These are phyloP conservation scores for Amyelois transitella DNA, from an alignment of 1,140 invertebrate species.

Conservation along the genomic window DNA sequence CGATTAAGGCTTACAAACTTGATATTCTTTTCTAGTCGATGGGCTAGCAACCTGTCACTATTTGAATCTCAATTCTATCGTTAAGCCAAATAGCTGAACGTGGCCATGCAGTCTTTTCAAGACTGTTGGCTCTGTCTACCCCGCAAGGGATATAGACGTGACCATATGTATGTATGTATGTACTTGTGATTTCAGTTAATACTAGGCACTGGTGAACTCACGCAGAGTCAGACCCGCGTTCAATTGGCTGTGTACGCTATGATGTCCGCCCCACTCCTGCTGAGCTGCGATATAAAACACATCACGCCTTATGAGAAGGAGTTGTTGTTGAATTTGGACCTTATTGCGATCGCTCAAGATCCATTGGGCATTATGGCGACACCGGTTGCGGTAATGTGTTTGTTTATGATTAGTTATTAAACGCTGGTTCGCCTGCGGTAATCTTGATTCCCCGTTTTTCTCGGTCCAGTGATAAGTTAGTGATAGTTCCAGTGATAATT, in stretches of 20 bases:
- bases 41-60: too few relatives aligned
- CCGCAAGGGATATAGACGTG: too few relatives aligned
- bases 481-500: too few relatives aligned
- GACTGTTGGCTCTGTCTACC: too few relatives aligned
- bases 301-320: constrained; percentile 82
- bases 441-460: too few relatives aligned
- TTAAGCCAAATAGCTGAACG: too few relatives aligned
- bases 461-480: too few relatives aligned
- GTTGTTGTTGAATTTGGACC: constrained; percentile 84
- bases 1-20: too few relatives aligned
- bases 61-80: too few relatives aligned
- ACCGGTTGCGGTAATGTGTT: constrained; percentile 40
- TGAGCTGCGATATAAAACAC: constrained; percentile 88
- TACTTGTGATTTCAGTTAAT: constrained; percentile 77
- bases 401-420: too few relatives aligned
- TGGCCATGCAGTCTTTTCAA: too few relatives aligned
- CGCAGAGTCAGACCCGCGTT: constrained; percentile 85
- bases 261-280: constrained; percentile 89
- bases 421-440: too few relatives aligned
- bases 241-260: constrained; percentile 94
- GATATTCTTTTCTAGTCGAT: neutral
- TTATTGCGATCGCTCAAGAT: constrained; percentile 91
- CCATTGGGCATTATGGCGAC: constrained; percentile 77
- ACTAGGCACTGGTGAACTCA: constrained; percentile 90
- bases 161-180: neutral